Conservation (phyloP, 2,888 invertebrate genomes). For the Hirtodrosophila confusa region DNA sequence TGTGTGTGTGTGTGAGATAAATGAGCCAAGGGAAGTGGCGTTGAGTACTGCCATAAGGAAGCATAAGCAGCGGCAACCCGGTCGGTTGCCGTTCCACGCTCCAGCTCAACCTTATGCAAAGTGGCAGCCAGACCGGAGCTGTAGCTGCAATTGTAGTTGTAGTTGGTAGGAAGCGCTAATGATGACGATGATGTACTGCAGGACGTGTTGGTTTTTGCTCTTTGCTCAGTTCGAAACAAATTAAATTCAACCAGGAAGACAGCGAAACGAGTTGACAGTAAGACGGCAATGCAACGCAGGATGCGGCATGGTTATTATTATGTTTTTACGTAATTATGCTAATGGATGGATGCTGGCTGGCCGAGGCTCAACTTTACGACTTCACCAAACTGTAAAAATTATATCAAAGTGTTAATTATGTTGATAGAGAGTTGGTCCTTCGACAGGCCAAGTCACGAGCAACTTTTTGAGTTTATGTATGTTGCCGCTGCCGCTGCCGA, state of each 20-base stretch:
- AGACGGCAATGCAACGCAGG: slow-evolving; percentile 35
- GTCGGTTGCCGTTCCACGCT: slow-evolving; percentile 21
- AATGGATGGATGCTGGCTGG: slow-evolving; percentile 63
- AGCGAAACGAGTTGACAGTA: background rate
- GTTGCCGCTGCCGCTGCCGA: slow-evolving; percentile 24
- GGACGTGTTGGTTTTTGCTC: slow-evolving; percentile 75
- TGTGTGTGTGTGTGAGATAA: slow-evolving; percentile 57
- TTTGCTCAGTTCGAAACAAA: slow-evolving; percentile 67
- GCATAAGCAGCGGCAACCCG: slow-evolving; percentile 58
- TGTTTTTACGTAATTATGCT: slow-evolving; percentile 69
- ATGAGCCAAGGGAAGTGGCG: slow-evolving; percentile 74
- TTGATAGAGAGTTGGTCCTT: slow-evolving; percentile 26
- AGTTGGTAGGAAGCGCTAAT: slow-evolving; percentile 69
- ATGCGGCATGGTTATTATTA: slow-evolving; percentile 67
- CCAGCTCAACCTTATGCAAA: slow-evolving; percentile 66
- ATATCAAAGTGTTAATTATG: slow-evolving; percentile 77
- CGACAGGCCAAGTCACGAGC: slow-evolving; percentile 12
- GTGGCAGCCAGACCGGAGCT: slow-evolving; percentile 46
- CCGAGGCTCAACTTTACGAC: slow-evolving; percentile 41
- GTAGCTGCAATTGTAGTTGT: slow-evolving; percentile 16
- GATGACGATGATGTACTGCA: slow-evolving; percentile 78
- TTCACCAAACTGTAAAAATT: slow-evolving; percentile 64
- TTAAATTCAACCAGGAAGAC: slow-evolving; percentile 69
- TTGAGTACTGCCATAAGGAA: slow-evolving; percentile 76
- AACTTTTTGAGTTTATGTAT: slow-evolving; percentile 31